A percentile compares a stretch with the other conserved stretches of the same genome.
These are phyloP conservation scores for Drosophila novamexicana DNA, from an alignment of 1,140 invertebrate genomes.

Conservation along the genomic window DNA sequence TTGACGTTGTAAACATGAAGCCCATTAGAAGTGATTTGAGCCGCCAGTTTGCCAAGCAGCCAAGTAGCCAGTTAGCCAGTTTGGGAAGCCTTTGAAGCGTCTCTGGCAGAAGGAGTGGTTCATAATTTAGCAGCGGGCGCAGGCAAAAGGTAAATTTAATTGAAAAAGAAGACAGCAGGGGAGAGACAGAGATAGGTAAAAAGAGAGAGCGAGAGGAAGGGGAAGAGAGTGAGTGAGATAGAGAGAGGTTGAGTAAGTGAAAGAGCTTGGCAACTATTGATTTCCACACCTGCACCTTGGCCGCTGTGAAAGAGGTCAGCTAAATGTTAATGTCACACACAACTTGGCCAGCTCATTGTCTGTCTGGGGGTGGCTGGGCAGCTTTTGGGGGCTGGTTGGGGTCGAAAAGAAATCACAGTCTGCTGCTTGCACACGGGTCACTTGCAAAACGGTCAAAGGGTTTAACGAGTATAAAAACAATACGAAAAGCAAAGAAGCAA, in stretches of 20 bases:
- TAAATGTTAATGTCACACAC: slow-evolving; percentile 80
- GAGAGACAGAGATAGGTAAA: background rate
- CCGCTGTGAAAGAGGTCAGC: slow-evolving; percentile 75
- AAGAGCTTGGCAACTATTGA: slow-evolving; percentile 54
- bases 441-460: slow-evolving; percentile 68
- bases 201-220: slow-evolving; percentile 2
- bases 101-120: slow-evolving; percentile 22
- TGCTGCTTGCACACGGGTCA: slow-evolving; percentile 64
- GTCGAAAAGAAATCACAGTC: slow-evolving; percentile 74
- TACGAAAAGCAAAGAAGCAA: slow-evolving; percentile 26
- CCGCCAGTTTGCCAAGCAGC: slow-evolving; percentile 51
- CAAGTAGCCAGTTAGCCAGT: slow-evolving; percentile 23
- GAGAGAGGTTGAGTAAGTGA: background rate
- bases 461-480: slow-evolving; percentile 55
- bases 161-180: slow-evolving; percentile 47
- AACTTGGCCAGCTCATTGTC: slow-evolving; percentile 47
- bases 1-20: slow-evolving; percentile 84
- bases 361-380: slow-evolving; percentile 33
- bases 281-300: slow-evolving; percentile 79
- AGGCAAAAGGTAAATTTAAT: slow-evolving; percentile 67
- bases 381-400: slow-evolving; percentile 16
- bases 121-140: slow-evolving; percentile 61
- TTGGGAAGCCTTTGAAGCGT: slow-evolving; percentile 71
- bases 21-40: slow-evolving; percentile 83
- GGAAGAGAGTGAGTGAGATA: background rate